A percentile compares a stretch with the other conserved stretches of the same genome.
Evolutionary conservation across 2,888 invertebrate genomes (phyloP).

Genomic region (Xylota sylvarum): DNA sequence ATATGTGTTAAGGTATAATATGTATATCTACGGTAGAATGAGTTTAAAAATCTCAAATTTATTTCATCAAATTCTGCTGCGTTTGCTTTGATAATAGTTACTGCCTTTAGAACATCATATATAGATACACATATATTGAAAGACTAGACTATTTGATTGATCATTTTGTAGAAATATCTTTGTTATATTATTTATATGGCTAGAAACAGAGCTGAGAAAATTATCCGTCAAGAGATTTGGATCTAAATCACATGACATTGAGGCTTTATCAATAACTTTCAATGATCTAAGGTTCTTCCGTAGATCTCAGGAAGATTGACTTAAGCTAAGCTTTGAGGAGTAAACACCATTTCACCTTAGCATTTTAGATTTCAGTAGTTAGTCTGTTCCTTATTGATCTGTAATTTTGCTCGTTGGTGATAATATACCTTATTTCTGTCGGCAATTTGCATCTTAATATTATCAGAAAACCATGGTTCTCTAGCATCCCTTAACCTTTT

Average conservation of each 20-base stretch:
- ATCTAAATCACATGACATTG: neutral
- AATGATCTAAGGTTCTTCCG: neutral
- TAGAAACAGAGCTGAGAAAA: too few species aligned
- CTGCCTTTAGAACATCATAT: neutral
- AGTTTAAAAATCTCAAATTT: neutral
- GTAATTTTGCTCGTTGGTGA: neutral
- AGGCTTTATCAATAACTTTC: neutral
- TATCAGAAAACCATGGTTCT: too few species aligned
- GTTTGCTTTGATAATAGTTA: neutral
- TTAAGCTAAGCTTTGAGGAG: too few species aligned
- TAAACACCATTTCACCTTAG: too few species aligned
- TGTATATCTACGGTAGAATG: too few species aligned
- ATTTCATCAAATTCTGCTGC: neutral
- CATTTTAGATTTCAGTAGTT: neutral
- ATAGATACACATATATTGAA: too few species aligned
- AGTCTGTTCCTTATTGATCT: neutral
- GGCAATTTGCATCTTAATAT: too few species aligned
- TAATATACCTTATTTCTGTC: too few species aligned
- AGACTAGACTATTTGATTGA: neutral
- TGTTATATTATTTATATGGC: too few species aligned
- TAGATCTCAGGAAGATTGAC: neutral
- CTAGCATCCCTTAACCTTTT: too few species aligned
- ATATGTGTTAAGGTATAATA: too few species aligned
- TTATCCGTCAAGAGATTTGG: neutral
- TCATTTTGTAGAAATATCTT: too few species aligned